Base-by-base conservation (phyloP, 2,113 vertebrate species). In the Erpornis zantholeuca region DNA sequence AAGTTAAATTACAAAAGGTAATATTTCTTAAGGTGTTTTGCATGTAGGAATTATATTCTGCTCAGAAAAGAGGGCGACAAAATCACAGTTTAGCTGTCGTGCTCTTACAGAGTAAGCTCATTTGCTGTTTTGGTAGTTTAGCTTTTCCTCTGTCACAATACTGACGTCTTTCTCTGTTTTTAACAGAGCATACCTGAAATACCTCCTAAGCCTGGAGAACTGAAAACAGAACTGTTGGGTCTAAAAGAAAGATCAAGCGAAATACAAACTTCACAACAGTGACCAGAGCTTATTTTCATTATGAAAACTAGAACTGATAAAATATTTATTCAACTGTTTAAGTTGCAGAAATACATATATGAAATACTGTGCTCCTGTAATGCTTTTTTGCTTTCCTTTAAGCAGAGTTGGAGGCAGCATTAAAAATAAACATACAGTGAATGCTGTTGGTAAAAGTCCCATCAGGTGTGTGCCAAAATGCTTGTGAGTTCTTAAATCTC, bases 131-230 rank as follows among this genome's bases (percentile, higher is more conserved):
- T 57, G 28, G 35, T 27, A 44, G 21, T 64, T 78, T 23, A 15
- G 8, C 53, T 83, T 86, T 91, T 35, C 22, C 65, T 68, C 24
- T 96, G 49, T 45, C 53, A 50, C 27, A 64, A 13, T 31, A 27
- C 16, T 92, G 81, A 85, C 2, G 0, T 56, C 60, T 97, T 11
- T 93, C 42, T 94, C 52, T 72, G 28, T 71, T 83, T 96, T 76
- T 94, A 81, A 87, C 85, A 99, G 99, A 98, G 97, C 53, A 98
- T 99, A 94, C 99, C 99, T 96, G 99, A 99, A 75, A 71, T 98
- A 76, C 99, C 99, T 80, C 99, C 99, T 42, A 98, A 98, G 79
- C 99, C 98, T 71, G 99, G 99, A 65, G 98, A 99, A 88, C 98
- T 99, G 75, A 98, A 16, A 97, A 99, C 99, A 11, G 99, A 99